Conservation (phyloP, 2,888 invertebrate genomes). For the Drosophila incognita region DNA sequence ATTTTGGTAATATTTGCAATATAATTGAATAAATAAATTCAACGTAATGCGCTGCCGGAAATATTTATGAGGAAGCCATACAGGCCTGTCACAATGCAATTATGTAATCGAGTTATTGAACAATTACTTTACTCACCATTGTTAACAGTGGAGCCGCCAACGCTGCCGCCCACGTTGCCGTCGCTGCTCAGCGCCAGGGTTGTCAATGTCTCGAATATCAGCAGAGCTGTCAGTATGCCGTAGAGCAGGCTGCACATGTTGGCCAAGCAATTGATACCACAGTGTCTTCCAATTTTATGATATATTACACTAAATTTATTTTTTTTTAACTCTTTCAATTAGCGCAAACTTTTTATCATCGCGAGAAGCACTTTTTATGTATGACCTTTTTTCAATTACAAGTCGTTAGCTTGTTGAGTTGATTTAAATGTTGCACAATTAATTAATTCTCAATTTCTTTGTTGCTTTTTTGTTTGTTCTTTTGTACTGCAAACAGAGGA, state of each 20-base stretch:
- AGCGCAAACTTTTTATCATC: constrained; percentile 34
- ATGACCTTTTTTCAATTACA: constrained; percentile 28
- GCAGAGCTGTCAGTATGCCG: constrained; percentile 23
- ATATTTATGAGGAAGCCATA: constrained; percentile 18
- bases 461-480: neutral
- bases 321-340: constrained; percentile 32
- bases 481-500: constrained; percentile 50
- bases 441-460: constrained; percentile 35
- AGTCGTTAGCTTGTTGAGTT: constrained; percentile 17
- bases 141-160: constrained; percentile 71
- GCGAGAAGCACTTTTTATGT: constrained; percentile 1
- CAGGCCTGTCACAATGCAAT: constrained; percentile 9
- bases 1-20: constrained; percentile 26
- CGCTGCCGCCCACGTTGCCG: constrained; percentile 50
- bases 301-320: constrained; percentile 19
- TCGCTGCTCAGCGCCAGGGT: constrained; percentile 60
- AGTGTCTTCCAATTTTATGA: constrained; percentile 11
- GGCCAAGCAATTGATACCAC: constrained; percentile 7
- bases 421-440: constrained; percentile 37
- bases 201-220: constrained; percentile 25
- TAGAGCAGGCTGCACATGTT: constrained; percentile 44
- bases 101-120: constrained; percentile 9
- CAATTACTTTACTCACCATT: constrained; percentile 77
- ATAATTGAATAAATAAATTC: constrained; percentile 55
- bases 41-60: constrained; percentile 11